phyloP scores from a whole-genome alignment of 2,113 vertebrate species.

The Gnathonemus longibarbis region DNA sequence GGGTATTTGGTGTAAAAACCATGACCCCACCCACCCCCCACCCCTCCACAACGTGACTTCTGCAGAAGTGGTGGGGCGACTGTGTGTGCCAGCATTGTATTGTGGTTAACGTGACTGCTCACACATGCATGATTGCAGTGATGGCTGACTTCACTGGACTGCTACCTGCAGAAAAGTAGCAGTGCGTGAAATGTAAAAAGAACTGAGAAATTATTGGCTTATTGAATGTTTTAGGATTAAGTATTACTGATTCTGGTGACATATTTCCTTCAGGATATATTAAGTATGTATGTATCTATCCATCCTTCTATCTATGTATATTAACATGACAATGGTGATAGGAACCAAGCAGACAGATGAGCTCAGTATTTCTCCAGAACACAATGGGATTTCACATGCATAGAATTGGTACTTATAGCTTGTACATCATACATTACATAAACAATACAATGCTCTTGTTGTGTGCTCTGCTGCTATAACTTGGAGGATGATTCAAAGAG shows the following conservation, averaged over 20 bases:
- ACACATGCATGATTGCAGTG: neutral
- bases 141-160: neutral
- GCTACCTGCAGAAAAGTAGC: neutral
- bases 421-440: neutral
- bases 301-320: no score
- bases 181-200: neutral
- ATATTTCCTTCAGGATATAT: neutral
- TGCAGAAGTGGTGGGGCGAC: neutral
- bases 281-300: no score
- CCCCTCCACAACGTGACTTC: neutral
- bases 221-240: neutral
- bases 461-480: neutral
- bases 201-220: neutral
- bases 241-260: neutral
- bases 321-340: neutral
- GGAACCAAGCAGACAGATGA: neutral
- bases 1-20: neutral
- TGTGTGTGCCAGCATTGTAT: neutral
- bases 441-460: neutral
- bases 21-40: no score
- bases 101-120: neutral
- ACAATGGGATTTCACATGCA: neutral
- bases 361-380: neutral
- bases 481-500: neutral
- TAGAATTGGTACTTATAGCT: neutral